These are phyloP conservation scores for Rhagonycha lutea DNA, from an alignment of 2,888 invertebrate genomes.

Conservation along the genomic window DNA sequence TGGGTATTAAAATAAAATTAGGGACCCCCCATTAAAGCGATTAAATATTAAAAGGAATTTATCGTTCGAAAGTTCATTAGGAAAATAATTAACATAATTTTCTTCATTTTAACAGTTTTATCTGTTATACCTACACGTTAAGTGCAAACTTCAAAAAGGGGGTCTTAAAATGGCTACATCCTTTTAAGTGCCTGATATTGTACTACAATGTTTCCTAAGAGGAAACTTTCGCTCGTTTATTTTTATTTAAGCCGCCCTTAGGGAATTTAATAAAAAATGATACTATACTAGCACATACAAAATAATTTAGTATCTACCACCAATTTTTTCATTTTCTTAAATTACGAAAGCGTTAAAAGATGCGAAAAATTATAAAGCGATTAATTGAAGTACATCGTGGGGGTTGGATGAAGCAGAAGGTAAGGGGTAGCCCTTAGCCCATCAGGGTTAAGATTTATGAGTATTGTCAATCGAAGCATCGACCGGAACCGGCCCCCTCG, in stretches of 20 bases:
- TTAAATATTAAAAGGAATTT: background rate
- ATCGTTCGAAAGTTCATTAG: background rate
- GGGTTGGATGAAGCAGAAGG: conserved; percentile 15
- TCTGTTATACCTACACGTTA: background rate
- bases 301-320: background rate
- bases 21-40: background rate
- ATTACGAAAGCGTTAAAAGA: background rate
- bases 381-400: conserved; percentile 22
- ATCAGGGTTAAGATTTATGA: conserved; percentile 45
- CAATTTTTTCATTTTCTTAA: background rate
- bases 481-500: conserved; percentile 47
- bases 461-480: conserved; percentile 46
- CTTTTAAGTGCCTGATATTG: background rate
- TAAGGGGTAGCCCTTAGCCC: conserved; percentile 25
- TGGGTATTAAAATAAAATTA: background rate
- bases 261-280: background rate
- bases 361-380: background rate
- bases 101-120: background rate
- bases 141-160: background rate
- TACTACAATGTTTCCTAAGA: background rate
- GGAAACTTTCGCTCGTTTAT: background rate
- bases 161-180: background rate
- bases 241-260: background rate
- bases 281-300: background rate
- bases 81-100: background rate